Base-by-base conservation (phyloP, 2,888 invertebrate species). In the Polydrusus cervinus region DNA sequence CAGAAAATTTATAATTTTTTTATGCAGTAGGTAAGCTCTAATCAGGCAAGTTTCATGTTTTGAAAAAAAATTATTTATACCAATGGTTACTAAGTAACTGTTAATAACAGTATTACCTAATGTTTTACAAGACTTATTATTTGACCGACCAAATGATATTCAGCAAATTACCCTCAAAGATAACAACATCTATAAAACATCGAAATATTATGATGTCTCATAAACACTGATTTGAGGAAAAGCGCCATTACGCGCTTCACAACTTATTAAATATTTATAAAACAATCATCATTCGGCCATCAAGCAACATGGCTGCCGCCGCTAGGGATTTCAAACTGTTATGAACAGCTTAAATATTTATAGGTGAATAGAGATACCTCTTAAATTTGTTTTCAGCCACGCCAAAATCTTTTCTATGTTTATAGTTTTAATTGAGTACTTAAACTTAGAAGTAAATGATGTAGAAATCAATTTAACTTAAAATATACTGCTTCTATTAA, bases 271-370 rank as follows among this genome's bases (percentile, higher is more conserved):
- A 87, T 87, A 87, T 87, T 87, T 86, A 87, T 87, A 86, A 87
- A 87, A 87, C 87, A 87, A 87, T 87, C 87, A 87, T 87, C 87
- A 87, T 87, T 86, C 87, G 87, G 82, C 87, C 87, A 87, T 87
- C 87, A 87, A 83, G 83, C 87, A 87, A 87, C 87, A 87, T 87
- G 87, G 87, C 87, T 84, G 86, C 84, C 78, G 72, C 74, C 72
- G 82, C 84, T 85, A 79, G 86, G 86, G 87, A 86, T 86, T 85
- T 84, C 86, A 85, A 86, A 87, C 87, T 85, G 87, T 87, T 87
- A 87, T 87, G 87, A 87, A 85, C 84, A 85, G 82, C 84, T 87
- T 83, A 87, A 87, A 87, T 87, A 87, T 87, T 87, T 86, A 87
- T 87, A 84, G 84, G 84, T 87, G 87, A 87, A 87, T 87, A 87